Evolutionary conservation across 2,113 vertebrate genomes (phyloP).

Genomic region (Oryzias celebensis): DNA sequence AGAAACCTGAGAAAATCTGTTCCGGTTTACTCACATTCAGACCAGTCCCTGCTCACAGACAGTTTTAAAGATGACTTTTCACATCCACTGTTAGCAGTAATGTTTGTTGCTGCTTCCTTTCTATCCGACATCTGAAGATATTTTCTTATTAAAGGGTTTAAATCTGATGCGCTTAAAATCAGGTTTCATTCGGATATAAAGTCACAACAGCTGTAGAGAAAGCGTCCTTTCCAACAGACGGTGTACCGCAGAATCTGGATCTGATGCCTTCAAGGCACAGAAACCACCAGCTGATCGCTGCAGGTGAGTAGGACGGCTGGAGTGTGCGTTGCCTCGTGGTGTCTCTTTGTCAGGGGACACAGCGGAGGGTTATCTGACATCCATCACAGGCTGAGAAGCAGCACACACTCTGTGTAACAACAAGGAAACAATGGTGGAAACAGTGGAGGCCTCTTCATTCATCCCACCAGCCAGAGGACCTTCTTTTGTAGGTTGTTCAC

Average conservation of each 20-base stretch:
- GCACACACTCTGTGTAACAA: conserved; percentile 67
- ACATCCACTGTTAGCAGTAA: no score
- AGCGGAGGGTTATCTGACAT: conserved; percentile 69
- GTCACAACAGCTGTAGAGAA: not conserved
- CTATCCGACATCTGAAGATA: no score
- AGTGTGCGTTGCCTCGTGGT: conserved; percentile 20
- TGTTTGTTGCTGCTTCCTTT: no score
- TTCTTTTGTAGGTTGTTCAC: conserved; percentile 60
- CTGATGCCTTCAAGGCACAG: conserved; percentile 26
- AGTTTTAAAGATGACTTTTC: no score
- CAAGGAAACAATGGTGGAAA: conserved; percentile 64
- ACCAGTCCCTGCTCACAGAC: no score
- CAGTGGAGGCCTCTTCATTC: conserved; percentile 65
- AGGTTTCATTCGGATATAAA: no score
- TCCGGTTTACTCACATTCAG: no score
- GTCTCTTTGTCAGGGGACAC: conserved; percentile 57
- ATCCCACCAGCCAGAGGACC: conserved; percentile 37
- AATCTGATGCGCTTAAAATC: no score
- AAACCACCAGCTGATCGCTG: conserved; percentile 37
- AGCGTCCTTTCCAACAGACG: not conserved
- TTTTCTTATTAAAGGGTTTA: no score
- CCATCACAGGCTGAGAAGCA: conserved; percentile 72
- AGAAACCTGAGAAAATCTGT: no score
- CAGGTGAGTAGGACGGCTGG: conserved; percentile 33
- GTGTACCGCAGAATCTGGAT: conserved; percentile 6